Evolutionary conservation across 2,888 invertebrate genomes (phyloP).

Genomic region (Tuta absoluta): DNA sequence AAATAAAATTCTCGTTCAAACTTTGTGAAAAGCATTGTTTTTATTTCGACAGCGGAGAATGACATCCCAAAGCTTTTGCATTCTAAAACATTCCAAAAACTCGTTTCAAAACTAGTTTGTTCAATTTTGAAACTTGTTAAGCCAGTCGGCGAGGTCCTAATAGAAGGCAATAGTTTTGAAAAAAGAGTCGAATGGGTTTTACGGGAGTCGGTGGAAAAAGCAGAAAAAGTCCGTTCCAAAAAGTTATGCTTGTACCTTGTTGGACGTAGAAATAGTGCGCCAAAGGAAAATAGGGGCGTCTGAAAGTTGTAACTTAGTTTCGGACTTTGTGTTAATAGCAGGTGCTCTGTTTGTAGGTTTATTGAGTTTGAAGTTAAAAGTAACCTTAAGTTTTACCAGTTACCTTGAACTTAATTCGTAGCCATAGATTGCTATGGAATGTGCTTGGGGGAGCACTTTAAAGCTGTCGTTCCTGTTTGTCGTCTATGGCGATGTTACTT

Average conservation of each 20-base stretch:
- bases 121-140: constrained; percentile 15
- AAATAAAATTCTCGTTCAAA: neutral
- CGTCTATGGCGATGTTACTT: too few species aligned
- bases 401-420: too few species aligned
- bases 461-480: too few species aligned
- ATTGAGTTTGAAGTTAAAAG: neutral
- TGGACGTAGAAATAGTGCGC: neutral
- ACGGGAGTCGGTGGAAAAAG: neutral
- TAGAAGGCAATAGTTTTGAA: constrained; percentile 6
- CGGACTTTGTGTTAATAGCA: neutral
- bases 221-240: neutral
- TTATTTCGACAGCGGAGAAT: neutral
- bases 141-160: constrained; percentile 3
- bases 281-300: neutral
- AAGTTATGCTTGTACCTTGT: constrained; percentile 5
- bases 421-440: too few species aligned
- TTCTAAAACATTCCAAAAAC: constrained; percentile 7
- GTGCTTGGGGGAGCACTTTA: too few species aligned
- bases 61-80: constrained; percentile 5
- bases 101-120: constrained; percentile 13
- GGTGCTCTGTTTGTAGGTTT: neutral
- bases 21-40: neutral
- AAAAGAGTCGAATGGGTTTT: neutral
- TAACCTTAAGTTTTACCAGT: too few species aligned
- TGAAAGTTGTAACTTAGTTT: neutral